phyloP scores from a whole-genome alignment of 2,113 vertebrate species.

The Gymnocephalus cernua region DNA sequence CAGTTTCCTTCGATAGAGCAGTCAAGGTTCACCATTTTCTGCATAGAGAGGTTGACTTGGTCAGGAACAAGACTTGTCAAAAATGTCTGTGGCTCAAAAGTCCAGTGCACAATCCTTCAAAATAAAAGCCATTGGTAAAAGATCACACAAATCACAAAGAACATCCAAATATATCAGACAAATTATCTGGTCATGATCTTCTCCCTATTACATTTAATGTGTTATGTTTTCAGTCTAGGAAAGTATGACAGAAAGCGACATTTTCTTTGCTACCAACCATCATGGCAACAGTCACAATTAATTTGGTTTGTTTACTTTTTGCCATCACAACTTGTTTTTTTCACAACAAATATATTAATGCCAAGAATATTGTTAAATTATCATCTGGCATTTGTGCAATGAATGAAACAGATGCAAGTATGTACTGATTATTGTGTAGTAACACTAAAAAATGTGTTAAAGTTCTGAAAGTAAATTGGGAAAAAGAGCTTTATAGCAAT shows the following conservation, averaged over 20 bases:
- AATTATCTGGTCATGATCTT: not conserved
- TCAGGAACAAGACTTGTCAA: conserved; percentile 50
- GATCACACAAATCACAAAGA: conserved; percentile 12
- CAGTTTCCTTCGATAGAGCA: conserved; percentile 49
- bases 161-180: conserved; percentile 3
- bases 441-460: conserved; percentile 13
- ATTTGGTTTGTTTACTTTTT: conserved; percentile 11
- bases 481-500: not conserved
- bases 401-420: conserved; percentile 10
- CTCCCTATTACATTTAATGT: not conserved
- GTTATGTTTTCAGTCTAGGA: conserved; percentile 4
- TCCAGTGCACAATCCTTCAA: not conserved
- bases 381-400: conserved; percentile 9
- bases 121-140: not conserved
- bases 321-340: not conserved
- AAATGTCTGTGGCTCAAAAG: conserved; percentile 4
- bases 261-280: not conserved
- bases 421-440: not conserved
- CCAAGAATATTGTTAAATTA: conserved; percentile 1
- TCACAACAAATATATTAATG: not conserved
- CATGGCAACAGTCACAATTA: not conserved
- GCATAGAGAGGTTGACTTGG: conserved; percentile 45
- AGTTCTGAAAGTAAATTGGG: not conserved
- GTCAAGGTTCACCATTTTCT: conserved; percentile 66
- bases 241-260: not conserved